Conservation (phyloP, 2,797 vertebrate genomes). For the Buphagus erythrorhynchus region DNA sequence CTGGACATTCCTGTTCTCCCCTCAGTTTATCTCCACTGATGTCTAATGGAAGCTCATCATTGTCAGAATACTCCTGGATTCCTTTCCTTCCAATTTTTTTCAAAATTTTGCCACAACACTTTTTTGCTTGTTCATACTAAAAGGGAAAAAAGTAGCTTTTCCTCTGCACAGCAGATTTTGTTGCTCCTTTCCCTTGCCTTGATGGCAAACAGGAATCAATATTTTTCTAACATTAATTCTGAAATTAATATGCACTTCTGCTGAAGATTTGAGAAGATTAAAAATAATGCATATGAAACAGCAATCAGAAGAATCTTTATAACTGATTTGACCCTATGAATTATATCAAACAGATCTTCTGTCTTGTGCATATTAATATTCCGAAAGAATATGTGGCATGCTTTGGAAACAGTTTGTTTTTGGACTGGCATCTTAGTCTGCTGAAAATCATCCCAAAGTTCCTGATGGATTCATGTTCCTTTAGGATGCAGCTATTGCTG, state of each 20-base stretch:
- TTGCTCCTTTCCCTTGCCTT: background rate
- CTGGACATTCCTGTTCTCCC: background rate
- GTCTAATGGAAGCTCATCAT: background rate
- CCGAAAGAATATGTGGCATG: background rate
- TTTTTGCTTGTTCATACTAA: background rate
- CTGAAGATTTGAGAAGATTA: background rate
- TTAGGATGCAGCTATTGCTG: background rate
- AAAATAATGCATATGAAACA: background rate
- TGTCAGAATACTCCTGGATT: background rate
- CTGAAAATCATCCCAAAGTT: background rate
- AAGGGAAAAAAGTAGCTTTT: background rate
- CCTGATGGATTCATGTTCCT: background rate
- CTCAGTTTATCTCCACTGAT: background rate
- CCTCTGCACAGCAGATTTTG: background rate
- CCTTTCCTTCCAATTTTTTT: background rate
- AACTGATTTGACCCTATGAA: background rate
- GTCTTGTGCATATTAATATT: background rate
- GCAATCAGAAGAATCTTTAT: background rate
- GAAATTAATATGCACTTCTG: background rate
- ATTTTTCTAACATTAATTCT: background rate
- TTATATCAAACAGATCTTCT: background rate
- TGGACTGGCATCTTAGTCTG: background rate
- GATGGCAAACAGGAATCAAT: background rate
- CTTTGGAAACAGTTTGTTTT: background rate
- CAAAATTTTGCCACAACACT: background rate